phyloP scores from a whole-genome alignment of 2,113 vertebrate species.

The Melanotaenia duboulayi region DNA sequence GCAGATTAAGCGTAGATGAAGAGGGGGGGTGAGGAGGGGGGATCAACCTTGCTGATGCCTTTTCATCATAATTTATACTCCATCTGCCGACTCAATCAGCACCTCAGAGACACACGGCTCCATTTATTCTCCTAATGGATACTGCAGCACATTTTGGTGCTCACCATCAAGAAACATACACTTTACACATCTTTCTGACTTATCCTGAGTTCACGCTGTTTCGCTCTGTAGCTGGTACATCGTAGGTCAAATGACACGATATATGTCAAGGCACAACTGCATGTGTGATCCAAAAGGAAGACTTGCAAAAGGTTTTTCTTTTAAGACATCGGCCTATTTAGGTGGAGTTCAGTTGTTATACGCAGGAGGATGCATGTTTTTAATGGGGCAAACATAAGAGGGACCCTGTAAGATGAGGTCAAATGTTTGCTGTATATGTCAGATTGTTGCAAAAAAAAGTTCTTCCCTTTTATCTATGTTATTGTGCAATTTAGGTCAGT shows the following conservation, averaged over 20 bases:
- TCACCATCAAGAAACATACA: conserved; percentile 17
- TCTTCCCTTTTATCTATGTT: conserved; percentile 5
- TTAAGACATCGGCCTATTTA: conserved; percentile 53
- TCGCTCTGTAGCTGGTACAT: not conserved
- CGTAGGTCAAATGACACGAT: conserved; percentile 44
- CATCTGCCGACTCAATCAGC: conserved; percentile 82
- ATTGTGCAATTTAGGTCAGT: not conserved
- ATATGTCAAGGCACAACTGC: conserved; percentile 13
- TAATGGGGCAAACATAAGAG: conserved; percentile 70
- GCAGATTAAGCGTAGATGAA: conserved; percentile 78
- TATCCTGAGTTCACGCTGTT: conserved; percentile 9
- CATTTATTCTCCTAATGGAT: conserved; percentile 74
- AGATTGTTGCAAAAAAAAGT: conserved; percentile 22
- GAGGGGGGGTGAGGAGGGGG: conserved; percentile 58
- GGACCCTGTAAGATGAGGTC: conserved; percentile 59
- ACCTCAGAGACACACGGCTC: conserved; percentile 73
- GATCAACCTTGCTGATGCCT: conserved; percentile 75
- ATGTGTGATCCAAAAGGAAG: conserved; percentile 49
- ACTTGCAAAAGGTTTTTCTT: conserved; percentile 47
- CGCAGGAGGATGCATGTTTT: conserved; percentile 71
- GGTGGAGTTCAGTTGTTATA: conserved; percentile 50
- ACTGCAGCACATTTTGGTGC: conserved; percentile 68
- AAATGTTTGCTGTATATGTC: conserved; percentile 44
- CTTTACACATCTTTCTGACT: conserved; percentile 29
- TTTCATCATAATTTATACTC: conserved; percentile 82